These are phyloP conservation scores for Rotaria socialis DNA, from an alignment of 2,888 invertebrate species.

Conservation along the genomic window DNA sequence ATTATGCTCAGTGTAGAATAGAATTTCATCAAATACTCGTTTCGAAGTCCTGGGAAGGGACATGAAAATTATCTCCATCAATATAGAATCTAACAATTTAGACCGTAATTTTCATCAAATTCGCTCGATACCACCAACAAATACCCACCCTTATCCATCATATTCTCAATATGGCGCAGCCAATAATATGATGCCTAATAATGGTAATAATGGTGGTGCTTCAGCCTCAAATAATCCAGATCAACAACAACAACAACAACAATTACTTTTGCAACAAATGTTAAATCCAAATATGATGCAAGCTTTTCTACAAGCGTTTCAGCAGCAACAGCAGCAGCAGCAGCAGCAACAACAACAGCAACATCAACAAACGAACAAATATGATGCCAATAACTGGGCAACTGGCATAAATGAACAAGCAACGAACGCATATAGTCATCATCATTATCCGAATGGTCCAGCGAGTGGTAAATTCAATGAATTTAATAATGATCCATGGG, in stretches of 20 bases:
- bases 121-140: not conserved
- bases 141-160: not conserved
- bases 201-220: not conserved
- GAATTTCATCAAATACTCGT: no score
- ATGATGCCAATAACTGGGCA: slow-evolving; percentile 1
- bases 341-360: not conserved
- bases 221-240: not conserved
- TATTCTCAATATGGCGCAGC: not conserved
- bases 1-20: no score
- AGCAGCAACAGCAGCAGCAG: not conserved
- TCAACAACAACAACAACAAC: slow-evolving; percentile 3
- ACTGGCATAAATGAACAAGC: not conserved
- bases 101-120: not conserved
- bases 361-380: not conserved
- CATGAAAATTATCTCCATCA: no score
- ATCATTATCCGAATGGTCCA: slow-evolving; percentile 11
- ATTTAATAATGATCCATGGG: slow-evolving; percentile 27
- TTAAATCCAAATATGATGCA: slow-evolving; percentile 10
- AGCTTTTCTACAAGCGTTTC: not conserved
- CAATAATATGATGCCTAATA: not conserved
- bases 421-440: slow-evolving; percentile 18
- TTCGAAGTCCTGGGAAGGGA: no score
- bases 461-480: not conserved
- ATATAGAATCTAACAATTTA: not conserved
- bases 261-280: slow-evolving; percentile 14